Evolutionary conservation across 2,113 vertebrate species (phyloP), one percentile per base, ranked within the genome.

Genomic region (Petromus typicus): DNA sequence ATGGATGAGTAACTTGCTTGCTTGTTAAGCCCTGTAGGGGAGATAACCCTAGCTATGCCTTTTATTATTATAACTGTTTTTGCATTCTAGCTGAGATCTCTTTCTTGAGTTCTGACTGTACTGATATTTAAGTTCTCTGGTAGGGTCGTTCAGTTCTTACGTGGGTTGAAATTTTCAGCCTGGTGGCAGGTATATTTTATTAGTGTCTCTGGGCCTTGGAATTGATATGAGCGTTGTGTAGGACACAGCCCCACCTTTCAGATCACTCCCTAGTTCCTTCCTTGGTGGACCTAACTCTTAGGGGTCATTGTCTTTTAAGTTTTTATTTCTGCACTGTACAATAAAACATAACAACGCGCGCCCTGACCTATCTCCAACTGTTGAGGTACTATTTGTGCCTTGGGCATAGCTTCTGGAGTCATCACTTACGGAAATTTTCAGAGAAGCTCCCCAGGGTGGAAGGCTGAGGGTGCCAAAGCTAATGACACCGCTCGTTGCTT

Each of bases 1-100:
- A 73, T 94, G 89, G 76, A 69, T 96, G 95, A 95, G 86, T 95
- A 96, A 90, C 90, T 89, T 85, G 64, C 80, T 86, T 87, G 92
- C 80, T 94, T 91, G 79, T 91, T 91, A 96, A 92, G 23, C 84
- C 85, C 95, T 67, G 37, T 25, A 51, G 88, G 83, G 91, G 57
- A 93, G 86, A 79, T 48, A 82, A 86, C 59, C 54, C 54, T 86
- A 75, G 80, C 25, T 89, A 45, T 67, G 32, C 40, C 56, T 91
- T 92, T 96, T 96, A 78, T 93, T 86, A 56, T 18, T 57, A 57
- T 57, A 37, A 22, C 45, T 89, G 34, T 78, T 96, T 96, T 85
- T 97, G 45, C 48, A 73, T 96, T 89, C 78, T 87, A 23, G 51
- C 78, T 90, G 88, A 43, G 32, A 61, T 64, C n/a, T 89, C 18